Evolutionary conservation across 2,113 vertebrate genomes (phyloP).

Genomic region (Pelusios castaneus): DNA sequence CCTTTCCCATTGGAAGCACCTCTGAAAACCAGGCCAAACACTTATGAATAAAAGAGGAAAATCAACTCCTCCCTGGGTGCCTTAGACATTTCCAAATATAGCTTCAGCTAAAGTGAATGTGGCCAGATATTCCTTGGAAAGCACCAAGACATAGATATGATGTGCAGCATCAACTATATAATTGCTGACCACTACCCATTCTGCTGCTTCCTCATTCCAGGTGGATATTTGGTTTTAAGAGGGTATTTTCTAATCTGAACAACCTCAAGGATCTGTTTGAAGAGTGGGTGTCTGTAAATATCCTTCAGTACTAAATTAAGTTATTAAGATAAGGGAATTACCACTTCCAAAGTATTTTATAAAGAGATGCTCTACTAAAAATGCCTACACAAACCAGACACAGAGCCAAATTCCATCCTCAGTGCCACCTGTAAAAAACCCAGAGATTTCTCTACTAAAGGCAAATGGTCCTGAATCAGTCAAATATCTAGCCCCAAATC

Average conservation of each 20-base stretch:
- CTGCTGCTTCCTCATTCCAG: background rate
- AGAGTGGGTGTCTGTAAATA: background rate
- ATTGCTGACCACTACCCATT: background rate
- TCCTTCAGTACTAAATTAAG: background rate
- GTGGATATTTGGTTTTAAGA: background rate
- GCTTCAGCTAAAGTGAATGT: background rate
- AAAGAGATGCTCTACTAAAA: background rate
- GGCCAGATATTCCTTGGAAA: background rate
- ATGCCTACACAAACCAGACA: background rate
- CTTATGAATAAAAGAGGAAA: background rate
- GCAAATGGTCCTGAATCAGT: background rate
- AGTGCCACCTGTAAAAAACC: background rate
- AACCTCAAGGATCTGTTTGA: background rate
- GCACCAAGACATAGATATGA: background rate
- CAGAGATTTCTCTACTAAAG: slow-evolving; percentile 49
- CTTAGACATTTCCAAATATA: slow-evolving; percentile 4
- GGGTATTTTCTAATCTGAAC: background rate
- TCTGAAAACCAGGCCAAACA: slow-evolving; percentile 23
- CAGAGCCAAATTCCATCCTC: slow-evolving; percentile 20
- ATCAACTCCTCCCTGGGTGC: background rate
- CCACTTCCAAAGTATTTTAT: background rate
- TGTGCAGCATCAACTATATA: background rate
- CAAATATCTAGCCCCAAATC: slow-evolving; percentile 49
- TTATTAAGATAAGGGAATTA: background rate
- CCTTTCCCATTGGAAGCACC: background rate